Evolutionary conservation across 2,797 vertebrate genomes (phyloP).

Genomic region (Columba guinea): DNA sequence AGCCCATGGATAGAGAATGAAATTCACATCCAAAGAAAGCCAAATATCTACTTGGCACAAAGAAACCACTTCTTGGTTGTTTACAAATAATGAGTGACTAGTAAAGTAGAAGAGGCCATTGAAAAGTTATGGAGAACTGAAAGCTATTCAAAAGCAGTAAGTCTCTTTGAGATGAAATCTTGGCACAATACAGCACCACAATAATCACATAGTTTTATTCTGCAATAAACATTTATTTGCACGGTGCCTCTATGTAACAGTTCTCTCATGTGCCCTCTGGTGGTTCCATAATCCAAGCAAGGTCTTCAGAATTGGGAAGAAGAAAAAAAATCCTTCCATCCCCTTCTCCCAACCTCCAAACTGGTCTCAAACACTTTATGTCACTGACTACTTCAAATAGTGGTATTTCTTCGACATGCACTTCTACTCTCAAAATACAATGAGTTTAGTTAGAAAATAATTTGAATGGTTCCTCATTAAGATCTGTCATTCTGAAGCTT

Average conservation of each 20-base stretch:
- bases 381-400: neutral
- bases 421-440: neutral
- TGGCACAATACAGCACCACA: neutral
- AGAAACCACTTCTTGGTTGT: neutral
- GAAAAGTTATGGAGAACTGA: neutral
- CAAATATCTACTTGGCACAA: neutral
- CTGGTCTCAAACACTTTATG: neutral
- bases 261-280: slow-evolving; percentile 74
- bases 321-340: neutral
- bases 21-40: neutral
- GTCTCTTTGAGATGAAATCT: neutral
- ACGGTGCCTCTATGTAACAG: neutral
- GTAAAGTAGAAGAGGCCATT: neutral
- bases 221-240: slow-evolving; percentile 20
- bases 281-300: slow-evolving; percentile 54
- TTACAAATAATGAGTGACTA: neutral
- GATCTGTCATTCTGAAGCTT: neutral
- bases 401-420: neutral
- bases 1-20: neutral
- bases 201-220: slow-evolving; percentile 24
- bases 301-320: neutral
- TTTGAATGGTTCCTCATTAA: neutral
- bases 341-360: neutral
- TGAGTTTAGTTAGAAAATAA: neutral
- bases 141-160: neutral